Evolutionary conservation across 1,140 invertebrate species (phyloP), one percentile per base, ranked within the genome.

Genomic region (Trichonephila inaurata): DNA sequence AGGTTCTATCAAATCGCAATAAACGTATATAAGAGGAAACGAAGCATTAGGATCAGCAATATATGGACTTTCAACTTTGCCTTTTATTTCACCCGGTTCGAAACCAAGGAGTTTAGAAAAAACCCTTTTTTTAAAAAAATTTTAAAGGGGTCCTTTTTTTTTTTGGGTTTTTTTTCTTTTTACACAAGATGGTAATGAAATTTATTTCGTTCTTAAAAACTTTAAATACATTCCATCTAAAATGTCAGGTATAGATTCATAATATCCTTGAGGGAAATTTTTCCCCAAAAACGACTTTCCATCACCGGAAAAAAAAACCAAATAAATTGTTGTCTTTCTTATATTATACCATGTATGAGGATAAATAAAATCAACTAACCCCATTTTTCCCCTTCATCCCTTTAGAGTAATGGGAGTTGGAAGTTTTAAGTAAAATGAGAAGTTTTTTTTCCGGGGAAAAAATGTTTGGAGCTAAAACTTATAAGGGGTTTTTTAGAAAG

Each of bases 341-440:
- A 87, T 33, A 61, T 87, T 62, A 40, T 87, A 87, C 85, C 60
- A 64, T 14, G 58, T 64, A 28, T 87, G 58, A 16, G 85, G 21
- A 64, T n/a, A n/a, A n/a, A n/a, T n/a, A n/a, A n/a, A n/a, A n/a
- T n/a, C n/a, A n/a, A n/a, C n/a, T n/a, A n/a, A 33, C 10, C n/a
- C 58, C 5, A 87, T 19, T 64, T 87, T n/a, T n/a, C 85, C 85
- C 85, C 24, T 14, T 87, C 85, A 33, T 60, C 85, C 0, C n/a
- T 62, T 28, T 28, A 87, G 24, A 62, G 51, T 64, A 4, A 87
- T 87, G 2, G 58, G 21, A n/a, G n/a, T n/a, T 33, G 85, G 85
- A 10, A 87, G 58, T 0, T 64, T 60, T 4, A 60, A 64, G 18
- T 87, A 33, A 62, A 62, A 19, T 64, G 60, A 24, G 85, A 87